Percentiles rank a stretch among this genome's conserved stretches.
Conservation (phyloP, 1,140 invertebrate species). For the Microplitis mediator region DNA sequence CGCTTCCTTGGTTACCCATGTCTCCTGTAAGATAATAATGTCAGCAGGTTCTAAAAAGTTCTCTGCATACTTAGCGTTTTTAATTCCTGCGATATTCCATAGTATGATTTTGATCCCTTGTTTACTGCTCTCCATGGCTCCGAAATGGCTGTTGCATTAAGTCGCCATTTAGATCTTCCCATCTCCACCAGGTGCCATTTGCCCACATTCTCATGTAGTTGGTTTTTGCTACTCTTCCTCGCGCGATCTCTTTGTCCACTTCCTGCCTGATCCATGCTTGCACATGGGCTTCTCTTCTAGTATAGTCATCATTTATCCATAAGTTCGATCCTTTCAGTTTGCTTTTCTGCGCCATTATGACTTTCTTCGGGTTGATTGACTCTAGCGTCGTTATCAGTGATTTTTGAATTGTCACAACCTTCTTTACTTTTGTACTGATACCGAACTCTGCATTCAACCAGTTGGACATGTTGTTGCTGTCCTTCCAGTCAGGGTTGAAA, state of each 20-base stretch:
- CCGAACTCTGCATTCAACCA: not conserved
- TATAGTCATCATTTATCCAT: slow-evolving; percentile 20
- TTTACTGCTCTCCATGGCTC: not conserved
- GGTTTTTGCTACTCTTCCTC: not conserved
- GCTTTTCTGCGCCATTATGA: slow-evolving; percentile 9
- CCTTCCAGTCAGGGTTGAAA: not conserved
- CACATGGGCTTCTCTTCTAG: slow-evolving; percentile 7
- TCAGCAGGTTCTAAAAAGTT: slow-evolving; percentile 15
- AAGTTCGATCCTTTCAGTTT: slow-evolving; percentile 2
- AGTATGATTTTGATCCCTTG: not conserved
- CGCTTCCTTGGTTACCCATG: slow-evolving; percentile 27
- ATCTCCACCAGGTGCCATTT: slow-evolving; percentile 5
- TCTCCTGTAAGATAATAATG: slow-evolving; percentile 22
- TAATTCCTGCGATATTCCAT: not conserved
- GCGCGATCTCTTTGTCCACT: not conserved
- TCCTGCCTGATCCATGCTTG: slow-evolving; percentile 2
- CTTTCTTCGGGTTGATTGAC: slow-evolving; percentile 1
- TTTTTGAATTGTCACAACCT: not conserved
- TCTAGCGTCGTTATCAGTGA: slow-evolving; percentile 5
- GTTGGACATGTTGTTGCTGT: not conserved
- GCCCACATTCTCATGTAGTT: not conserved
- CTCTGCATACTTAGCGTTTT: slow-evolving; percentile 1
- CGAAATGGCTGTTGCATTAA: not conserved
- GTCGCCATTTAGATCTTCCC: not conserved
- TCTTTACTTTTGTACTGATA: not conserved